Base-by-base conservation (phyloP, 2,888 invertebrate species). In the Eupithecia centaureata region DNA sequence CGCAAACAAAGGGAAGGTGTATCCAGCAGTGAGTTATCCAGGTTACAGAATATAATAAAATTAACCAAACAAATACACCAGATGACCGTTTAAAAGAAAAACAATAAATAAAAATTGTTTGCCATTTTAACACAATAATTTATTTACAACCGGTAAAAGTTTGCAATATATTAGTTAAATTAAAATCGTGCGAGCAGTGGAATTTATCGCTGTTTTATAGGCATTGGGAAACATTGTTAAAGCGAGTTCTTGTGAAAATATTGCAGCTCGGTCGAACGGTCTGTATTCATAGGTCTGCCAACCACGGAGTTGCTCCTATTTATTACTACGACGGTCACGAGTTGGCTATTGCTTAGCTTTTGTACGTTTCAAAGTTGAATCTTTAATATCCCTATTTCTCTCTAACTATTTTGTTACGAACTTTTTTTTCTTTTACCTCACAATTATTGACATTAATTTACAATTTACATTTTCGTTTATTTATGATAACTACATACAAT, bases 221-320 rank as follows among this genome's bases (percentile, higher is more conserved):
- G 57, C 38, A 63, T 56, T 63, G 63, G 47, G 52, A 66, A 66
- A 66, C 60, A 69, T 30, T 66, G 57, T 61, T 51, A 7, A 56
- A 59, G 57, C 52, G 27, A 27, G 61, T 65, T 58, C 65, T 69
- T 13, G 69, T 42, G 32, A 60, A 69, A 69, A 69, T 68, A 63
- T 70, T 56, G 38, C 60, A 18, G 61, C 63, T 8, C 18, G 47
- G 47, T 47, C 22, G 47, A 47, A 62, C 60, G 63, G 57, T 70
- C 35, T 56, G 61, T 70, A 63, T 66, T 61, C 66, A 66, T 66
- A 70, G 61, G 56, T 35, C 57, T 65, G 65, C 59, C 59, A 59
- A 61, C 63, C 33, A 30, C 60, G 63, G 47, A 61, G 56, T 56
- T n/a, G 60, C 57, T 28, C n/a, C 68, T 42, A 64, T 68, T 68